Conservation (phyloP, 1,140 invertebrate genomes). For the Oryzaephilus surinamensis region DNA sequence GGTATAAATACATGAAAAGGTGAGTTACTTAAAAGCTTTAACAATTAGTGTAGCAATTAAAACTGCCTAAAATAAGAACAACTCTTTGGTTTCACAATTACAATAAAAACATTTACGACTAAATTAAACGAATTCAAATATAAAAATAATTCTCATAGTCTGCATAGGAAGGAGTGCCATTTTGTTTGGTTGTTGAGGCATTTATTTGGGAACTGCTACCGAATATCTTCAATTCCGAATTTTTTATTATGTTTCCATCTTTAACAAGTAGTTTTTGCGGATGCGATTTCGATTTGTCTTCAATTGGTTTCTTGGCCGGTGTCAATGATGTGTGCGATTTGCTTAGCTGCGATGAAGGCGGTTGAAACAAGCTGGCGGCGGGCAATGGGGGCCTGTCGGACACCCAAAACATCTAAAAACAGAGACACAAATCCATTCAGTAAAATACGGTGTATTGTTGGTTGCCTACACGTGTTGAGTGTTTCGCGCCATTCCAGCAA, state of each 20-base stretch:
- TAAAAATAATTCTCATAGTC: conserved; percentile 53
- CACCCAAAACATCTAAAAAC: conserved; percentile 32
- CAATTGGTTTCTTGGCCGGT: conserved; percentile 21
- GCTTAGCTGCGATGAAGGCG: conserved; percentile 5
- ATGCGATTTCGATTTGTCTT: conserved; percentile 26
- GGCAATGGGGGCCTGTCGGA: conserved; percentile 24
- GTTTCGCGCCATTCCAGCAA: not conserved
- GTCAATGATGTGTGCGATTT: conserved; percentile 24
- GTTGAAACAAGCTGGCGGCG: conserved; percentile 18
- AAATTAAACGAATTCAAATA: conserved; percentile 35
- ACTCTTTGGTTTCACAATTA: too few relatives aligned
- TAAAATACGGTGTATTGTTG: conserved; percentile 1
- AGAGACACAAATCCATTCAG: conserved; percentile 1
- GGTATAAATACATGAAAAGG: too few relatives aligned
- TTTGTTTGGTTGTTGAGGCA: conserved; percentile 33
- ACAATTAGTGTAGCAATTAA: too few relatives aligned
- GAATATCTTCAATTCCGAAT: conserved; percentile 26
- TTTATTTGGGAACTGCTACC: conserved; percentile 36
- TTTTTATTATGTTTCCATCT: conserved; percentile 17
- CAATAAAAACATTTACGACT: conserved; percentile 6
- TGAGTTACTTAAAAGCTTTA: too few relatives aligned
- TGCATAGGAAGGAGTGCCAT: conserved; percentile 37
- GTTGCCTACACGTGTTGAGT: not conserved
- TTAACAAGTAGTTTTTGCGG: conserved; percentile 4
- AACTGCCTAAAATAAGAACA: too few relatives aligned